These are phyloP conservation scores for Andrena trimmerana DNA, from an alignment of 2,888 invertebrate species.

Conservation along the genomic window DNA sequence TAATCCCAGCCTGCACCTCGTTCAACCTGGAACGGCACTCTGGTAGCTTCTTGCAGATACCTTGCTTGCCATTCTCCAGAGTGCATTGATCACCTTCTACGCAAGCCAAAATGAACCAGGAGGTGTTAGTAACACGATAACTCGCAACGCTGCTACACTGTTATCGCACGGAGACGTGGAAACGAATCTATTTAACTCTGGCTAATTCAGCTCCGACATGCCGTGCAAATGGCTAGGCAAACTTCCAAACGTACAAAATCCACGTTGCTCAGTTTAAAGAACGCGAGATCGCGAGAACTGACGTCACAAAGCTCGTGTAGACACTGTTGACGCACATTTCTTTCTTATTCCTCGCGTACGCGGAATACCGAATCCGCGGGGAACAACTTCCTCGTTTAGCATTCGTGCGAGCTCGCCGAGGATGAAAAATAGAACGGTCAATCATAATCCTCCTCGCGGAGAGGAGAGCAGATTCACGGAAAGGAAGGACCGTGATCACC, in stretches of 20 bases:
- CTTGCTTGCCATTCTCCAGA: conserved; percentile 66
- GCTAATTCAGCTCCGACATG: too few species aligned
- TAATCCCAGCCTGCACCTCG: conserved; percentile 69
- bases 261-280: too few species aligned
- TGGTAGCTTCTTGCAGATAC: conserved; percentile 74
- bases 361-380: neutral
- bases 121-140: neutral
- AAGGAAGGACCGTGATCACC: neutral
- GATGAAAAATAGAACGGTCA: neutral
- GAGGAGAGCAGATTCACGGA: neutral
- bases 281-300: too few species aligned
- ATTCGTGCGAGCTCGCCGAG: neutral
- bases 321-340: neutral
- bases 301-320: neutral
- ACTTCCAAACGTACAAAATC: too few species aligned
- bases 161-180: too few species aligned
- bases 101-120: too few species aligned
- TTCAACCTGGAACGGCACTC: conserved; percentile 73
- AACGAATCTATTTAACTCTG: too few species aligned
- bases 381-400: neutral
- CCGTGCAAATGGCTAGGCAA: too few species aligned
- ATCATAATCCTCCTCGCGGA: conserved; percentile 8
- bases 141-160: too few species aligned
- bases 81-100: conserved; percentile 72
- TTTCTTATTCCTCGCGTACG: neutral